These are phyloP conservation scores for Pithys albifrons DNA, from an alignment of 2,113 vertebrate genomes.

Conservation along the genomic window DNA sequence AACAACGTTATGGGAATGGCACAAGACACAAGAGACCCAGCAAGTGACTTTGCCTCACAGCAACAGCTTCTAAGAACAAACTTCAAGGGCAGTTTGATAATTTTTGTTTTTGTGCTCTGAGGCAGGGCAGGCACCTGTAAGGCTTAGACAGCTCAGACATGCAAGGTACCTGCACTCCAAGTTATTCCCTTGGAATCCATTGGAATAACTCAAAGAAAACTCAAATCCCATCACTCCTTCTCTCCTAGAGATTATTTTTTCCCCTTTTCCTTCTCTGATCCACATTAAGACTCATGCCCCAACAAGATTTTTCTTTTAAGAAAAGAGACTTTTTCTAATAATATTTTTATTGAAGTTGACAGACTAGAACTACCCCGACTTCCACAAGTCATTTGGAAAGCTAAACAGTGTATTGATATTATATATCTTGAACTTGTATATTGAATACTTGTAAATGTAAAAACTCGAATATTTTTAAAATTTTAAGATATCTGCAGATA, in stretches of 20 bases:
- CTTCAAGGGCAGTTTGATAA: not conserved
- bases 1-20: fast-evolving
- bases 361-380: not conserved
- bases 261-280: fast-evolving
- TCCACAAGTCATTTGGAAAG: not conserved
- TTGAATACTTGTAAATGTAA: no score
- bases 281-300: not conserved
- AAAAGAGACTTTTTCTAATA: not conserved
- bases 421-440: not conserved
- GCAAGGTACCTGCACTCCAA: not conserved
- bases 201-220: not conserved
- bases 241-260: not conserved
- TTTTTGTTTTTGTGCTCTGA: not conserved
- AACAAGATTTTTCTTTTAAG: not conserved
- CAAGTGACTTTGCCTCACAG: not conserved
- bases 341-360: not conserved
- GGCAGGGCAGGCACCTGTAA: not conserved
- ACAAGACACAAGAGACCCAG: not conserved
- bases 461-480: not conserved
- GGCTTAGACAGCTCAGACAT: not conserved
- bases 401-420: not conserved
- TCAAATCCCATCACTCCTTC: not conserved
- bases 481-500: not conserved
- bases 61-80: not conserved
- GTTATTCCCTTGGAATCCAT: not conserved